phyloP scores from a whole-genome alignment of 2,113 vertebrate species.

The Sclerurus mexicanus region DNA sequence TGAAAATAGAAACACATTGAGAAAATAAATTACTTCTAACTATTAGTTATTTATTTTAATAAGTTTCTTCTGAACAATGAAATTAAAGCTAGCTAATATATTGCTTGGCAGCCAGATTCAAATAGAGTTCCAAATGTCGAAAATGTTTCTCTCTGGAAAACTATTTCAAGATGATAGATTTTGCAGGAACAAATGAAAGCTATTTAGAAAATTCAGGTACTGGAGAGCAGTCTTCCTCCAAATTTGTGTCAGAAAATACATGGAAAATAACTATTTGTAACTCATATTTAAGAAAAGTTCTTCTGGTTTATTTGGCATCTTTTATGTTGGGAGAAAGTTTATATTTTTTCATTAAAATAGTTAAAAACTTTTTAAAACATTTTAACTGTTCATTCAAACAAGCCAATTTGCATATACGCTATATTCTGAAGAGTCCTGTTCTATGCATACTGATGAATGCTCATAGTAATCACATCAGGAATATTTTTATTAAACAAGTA shows the following conservation, averaged over 20 bases:
- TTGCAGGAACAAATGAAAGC: neutral
- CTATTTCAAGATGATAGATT: neutral
- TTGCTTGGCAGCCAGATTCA: neutral
- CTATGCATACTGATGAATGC: neutral
- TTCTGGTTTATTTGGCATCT: neutral
- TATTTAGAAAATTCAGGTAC: neutral
- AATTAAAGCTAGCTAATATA: neutral
- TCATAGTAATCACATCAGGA: accelerated
- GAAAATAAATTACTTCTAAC: neutral
- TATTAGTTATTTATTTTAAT: neutral
- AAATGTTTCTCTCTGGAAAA: neutral
- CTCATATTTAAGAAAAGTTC: neutral
- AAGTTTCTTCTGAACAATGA: neutral
- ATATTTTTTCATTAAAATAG: neutral
- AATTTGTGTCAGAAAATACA: neutral
- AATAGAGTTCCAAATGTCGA: neutral
- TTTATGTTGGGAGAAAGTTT: neutral
- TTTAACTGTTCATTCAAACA: neutral
- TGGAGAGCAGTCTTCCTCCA: neutral
- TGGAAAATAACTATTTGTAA: neutral
- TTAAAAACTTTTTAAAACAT: neutral
- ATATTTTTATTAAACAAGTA: neutral
- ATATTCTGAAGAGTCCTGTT: neutral
- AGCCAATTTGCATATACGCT: neutral
- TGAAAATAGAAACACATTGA: neutral